A percentile compares a stretch with the other conserved stretches of the same genome.
Conservation (phyloP, 2,888 invertebrate genomes). For the Leptopterna dolabrata region DNA sequence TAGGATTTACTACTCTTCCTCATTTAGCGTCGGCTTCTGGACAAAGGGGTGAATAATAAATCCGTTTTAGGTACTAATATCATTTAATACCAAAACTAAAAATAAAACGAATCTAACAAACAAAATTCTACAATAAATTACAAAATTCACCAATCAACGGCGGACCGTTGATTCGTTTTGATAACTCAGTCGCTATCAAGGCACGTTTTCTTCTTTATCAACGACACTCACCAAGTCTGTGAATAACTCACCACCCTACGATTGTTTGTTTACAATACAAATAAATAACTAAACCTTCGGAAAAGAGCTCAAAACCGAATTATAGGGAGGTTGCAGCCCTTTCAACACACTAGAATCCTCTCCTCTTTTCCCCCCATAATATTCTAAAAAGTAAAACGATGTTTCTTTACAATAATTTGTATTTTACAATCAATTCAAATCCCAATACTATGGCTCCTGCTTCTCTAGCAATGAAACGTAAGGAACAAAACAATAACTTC, state of each 20-base stretch:
- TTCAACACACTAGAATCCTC: neutral
- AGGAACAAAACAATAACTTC: neutral
- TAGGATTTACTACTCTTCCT: no score
- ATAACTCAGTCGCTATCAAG: constrained; percentile 45
- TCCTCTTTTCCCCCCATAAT: neutral
- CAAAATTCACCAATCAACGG: constrained; percentile 48
- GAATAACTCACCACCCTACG: constrained; percentile 29
- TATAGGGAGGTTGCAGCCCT: neutral
- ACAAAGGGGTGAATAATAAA: neutral
- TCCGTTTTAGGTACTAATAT: constrained; percentile 55
- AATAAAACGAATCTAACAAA: constrained; percentile 56
- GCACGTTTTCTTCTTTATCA: constrained; percentile 34
- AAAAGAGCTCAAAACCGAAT: constrained; percentile 7
- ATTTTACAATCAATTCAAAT: neutral
- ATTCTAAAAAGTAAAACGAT: neutral
- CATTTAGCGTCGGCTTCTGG: no score
- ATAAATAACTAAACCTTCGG: constrained; percentile 52
- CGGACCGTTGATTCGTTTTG: constrained; percentile 30
- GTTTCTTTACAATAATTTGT: neutral
- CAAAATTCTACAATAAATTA: constrained; percentile 58
- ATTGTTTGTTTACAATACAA: constrained; percentile 45
- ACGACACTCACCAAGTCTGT: neutral
- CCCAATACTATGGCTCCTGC: constrained; percentile 1
- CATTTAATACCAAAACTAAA: constrained; percentile 58
- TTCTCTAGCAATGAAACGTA: neutral